Percentiles rank a stretch among this genome's conserved stretches.
phyloP scores from a whole-genome alignment of 1,140 invertebrate species.

The Marisa cornuarietis region DNA sequence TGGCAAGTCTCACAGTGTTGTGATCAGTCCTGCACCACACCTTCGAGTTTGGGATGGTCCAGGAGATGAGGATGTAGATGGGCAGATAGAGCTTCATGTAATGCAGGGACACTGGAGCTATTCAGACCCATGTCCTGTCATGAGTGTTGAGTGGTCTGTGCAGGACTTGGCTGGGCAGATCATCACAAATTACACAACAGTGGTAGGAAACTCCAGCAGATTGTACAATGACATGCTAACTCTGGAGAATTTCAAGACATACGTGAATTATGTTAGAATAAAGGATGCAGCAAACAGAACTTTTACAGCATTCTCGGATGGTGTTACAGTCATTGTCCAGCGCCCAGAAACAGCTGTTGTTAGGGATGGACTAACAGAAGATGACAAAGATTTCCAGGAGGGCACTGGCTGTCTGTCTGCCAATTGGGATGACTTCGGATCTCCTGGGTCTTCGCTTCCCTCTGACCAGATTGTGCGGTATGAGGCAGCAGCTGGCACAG shows the following conservation, averaged over 20 bases:
- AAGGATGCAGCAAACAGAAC: constrained; percentile 42
- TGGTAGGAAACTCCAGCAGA: constrained; percentile 6
- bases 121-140: constrained; percentile 30
- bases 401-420: constrained; percentile 28
- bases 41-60: constrained; percentile 38
- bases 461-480: constrained; percentile 39
- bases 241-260: constrained; percentile 34
- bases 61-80: constrained; percentile 22
- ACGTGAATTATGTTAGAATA: constrained; percentile 31
- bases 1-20: constrained; percentile 25
- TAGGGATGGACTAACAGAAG: constrained; percentile 30
- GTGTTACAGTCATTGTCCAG: constrained; percentile 37
- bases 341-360: constrained; percentile 33
- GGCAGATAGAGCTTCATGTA: constrained; percentile 26
- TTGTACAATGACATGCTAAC: constrained; percentile 39
- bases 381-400: constrained; percentile 40
- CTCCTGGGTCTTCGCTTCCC: constrained; percentile 23
- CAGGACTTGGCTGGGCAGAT: constrained; percentile 22
- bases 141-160: constrained; percentile 29
- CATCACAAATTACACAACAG: constrained; percentile 23
- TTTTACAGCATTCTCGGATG: constrained; percentile 32
- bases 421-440: constrained; percentile 43
- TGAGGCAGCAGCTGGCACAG: constrained; percentile 40
- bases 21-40: constrained; percentile 31
- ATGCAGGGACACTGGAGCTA: constrained; percentile 30